Evolutionary conservation across 1,140 invertebrate genomes (phyloP).

Genomic region (Calycopis cecrops): DNA sequence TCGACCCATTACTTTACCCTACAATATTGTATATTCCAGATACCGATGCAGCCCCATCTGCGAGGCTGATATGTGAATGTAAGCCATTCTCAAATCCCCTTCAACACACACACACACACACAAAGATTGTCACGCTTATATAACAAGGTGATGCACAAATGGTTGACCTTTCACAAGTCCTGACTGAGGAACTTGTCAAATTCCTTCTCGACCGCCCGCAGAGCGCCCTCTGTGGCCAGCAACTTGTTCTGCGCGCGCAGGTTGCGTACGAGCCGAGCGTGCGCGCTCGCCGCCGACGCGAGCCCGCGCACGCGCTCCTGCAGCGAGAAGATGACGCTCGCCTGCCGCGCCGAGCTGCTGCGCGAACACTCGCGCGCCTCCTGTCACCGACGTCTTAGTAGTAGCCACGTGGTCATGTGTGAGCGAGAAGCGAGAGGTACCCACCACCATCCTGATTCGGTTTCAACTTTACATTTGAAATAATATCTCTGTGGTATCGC

Average conservation of each 20-base stretch:
- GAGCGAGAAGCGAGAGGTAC: too few species aligned
- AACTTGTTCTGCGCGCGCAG: constrained; percentile 45
- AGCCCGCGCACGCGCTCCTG: not conserved
- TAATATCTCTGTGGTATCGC: too few species aligned
- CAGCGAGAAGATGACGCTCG: not conserved
- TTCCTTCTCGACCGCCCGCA: constrained; percentile 38
- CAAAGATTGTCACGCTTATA: too few species aligned
- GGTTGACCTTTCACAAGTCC: constrained; percentile 36
- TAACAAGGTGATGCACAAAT: too few species aligned
- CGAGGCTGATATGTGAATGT: too few species aligned
- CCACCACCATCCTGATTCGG: too few species aligned
- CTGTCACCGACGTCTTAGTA: constrained; percentile 33
- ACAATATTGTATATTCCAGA: too few species aligned
- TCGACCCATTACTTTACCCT: too few species aligned
- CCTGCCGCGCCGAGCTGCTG: constrained; percentile 27
- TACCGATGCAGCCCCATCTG: too few species aligned
- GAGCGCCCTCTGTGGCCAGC: constrained; percentile 32
- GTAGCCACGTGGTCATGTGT: not conserved
- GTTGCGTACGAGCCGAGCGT: constrained; percentile 44
- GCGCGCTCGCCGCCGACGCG: constrained; percentile 24
- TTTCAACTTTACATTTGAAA: too few species aligned
- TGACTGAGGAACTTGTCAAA: constrained; percentile 42
- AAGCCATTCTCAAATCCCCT: too few species aligned
- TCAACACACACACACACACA: too few species aligned
- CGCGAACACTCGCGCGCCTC: constrained; percentile 47